phyloP scores from a whole-genome alignment of 2,113 vertebrate species.

The Erythrolamprus reginae region DNA sequence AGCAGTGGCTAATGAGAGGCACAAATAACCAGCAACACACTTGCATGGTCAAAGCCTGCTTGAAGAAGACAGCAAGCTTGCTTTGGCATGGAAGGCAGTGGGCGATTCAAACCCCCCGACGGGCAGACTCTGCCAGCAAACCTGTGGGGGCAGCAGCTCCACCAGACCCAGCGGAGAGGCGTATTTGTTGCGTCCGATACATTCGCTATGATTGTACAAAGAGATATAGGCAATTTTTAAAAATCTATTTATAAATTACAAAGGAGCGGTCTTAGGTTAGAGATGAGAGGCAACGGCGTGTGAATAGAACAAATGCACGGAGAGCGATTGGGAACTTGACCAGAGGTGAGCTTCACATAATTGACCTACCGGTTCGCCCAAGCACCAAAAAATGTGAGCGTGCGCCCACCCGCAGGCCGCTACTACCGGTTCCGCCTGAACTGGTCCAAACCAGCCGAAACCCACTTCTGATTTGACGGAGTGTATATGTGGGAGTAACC shows the following conservation, averaged over 20 bases:
- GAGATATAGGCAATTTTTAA: not conserved
- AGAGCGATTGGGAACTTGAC: not conserved
- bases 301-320: not conserved
- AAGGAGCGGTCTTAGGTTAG: not conserved
- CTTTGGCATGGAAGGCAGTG: slow-evolving; percentile 7
- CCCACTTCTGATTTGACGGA: too few species aligned
- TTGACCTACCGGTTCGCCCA: too few species aligned
- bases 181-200: not conserved
- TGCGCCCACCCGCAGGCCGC: too few species aligned
- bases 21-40: not conserved
- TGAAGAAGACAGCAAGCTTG: not conserved
- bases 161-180: not conserved
- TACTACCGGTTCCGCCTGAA: too few species aligned
- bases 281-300: not conserved
- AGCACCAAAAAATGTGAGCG: too few species aligned
- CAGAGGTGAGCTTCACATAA: too few species aligned
- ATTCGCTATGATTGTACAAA: not conserved
- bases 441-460: too few species aligned
- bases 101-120: not conserved
- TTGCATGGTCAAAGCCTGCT: not conserved
- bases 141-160: not conserved
- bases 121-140: not conserved
- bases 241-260: slow-evolving; percentile 11
- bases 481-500: not conserved
- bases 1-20: not conserved